Evolutionary conservation across 1,140 invertebrate species (phyloP), one percentile per base, ranked within the genome.

Genomic region (Caenorhabditis tropicalis): DNA sequence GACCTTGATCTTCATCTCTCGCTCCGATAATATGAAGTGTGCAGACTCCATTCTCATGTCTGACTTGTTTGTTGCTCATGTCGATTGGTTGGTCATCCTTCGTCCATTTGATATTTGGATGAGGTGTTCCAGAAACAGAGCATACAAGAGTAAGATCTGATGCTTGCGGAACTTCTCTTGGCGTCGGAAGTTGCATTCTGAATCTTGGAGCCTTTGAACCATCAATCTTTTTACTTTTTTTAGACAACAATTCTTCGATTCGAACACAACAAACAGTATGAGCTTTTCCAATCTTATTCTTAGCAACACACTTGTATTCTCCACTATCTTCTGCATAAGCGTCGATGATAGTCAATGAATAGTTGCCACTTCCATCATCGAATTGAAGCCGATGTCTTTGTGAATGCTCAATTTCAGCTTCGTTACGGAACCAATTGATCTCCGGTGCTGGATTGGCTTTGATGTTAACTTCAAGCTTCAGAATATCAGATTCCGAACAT

Each of bases 261-360:
- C 74, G 29, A 24, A 84, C 83, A 43, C 83, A 65, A 31, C 83
- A 84, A 31, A 84, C 43, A 29, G 53, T 84, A 19, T 84, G 83
- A 5, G 83, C 83, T 39, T 84, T 84, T 46, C 84, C 81, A 48
- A 83, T 53, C 48, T 83, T 79, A 70, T 84, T 85, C 85, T 79
- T 85, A 19, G 85, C 82, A 21, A 84, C 74, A 58, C 85, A 96
- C 19, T 95, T 96, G 89, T 97, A 97, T 7, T 94, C 95, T 33
- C 96, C 96, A 33, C 95, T 94, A 92, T 97, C 96, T 92, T 96
- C 95, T 1, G 95, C 95, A 86, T 96, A 94, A 5, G 95, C 95
- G 86, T 96, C 95, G 93, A 96, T 94, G 82, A 97, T 96, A 29
- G 84, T 86, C 60, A 89, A 51, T 3, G 82, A 79, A 43, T 89